Conservation (phyloP, 2,113 vertebrate genomes). For the Phrynosoma platyrhinos region DNA sequence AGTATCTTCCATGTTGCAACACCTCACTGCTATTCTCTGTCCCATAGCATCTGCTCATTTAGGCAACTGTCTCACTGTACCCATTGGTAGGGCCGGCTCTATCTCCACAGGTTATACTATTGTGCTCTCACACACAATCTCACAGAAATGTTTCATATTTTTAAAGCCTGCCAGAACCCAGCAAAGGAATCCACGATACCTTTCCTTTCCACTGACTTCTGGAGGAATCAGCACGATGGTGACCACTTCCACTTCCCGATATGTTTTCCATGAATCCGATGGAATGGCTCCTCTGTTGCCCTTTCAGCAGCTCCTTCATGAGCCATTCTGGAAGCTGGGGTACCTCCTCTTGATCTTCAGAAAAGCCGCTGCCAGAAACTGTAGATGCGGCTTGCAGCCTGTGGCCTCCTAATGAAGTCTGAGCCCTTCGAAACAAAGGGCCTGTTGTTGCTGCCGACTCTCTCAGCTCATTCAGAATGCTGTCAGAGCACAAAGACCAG, state of each 20-base stretch:
- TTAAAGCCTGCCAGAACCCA: background rate
- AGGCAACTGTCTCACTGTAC: background rate
- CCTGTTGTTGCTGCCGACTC: background rate
- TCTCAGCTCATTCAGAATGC: conserved; percentile 65
- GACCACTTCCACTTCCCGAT: conserved; percentile 29
- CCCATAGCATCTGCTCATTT: background rate
- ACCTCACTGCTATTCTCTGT: background rate
- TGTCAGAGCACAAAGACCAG: conserved; percentile 26
- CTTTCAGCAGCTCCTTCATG: conserved; percentile 67
- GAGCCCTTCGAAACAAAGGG: background rate
- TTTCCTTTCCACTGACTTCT: conserved; percentile 62
- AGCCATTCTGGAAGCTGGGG: conserved; percentile 63
- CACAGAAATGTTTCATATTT: conserved; percentile 37
- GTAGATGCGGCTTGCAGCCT: background rate
- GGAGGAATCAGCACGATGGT: background rate
- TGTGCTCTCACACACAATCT: background rate
- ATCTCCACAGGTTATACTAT: background rate
- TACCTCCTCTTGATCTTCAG: background rate
- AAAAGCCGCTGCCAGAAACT: conserved; percentile 14
- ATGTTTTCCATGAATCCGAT: conserved; percentile 54
- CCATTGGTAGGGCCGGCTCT: background rate
- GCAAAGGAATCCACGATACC: conserved; percentile 51
- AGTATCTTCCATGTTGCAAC: background rate
- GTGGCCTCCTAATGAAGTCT: conserved; percentile 1
- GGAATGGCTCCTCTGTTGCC: conserved; percentile 62